Evolutionary conservation across 2,888 invertebrate genomes (phyloP).

Genomic region (Saturnia japonica): DNA sequence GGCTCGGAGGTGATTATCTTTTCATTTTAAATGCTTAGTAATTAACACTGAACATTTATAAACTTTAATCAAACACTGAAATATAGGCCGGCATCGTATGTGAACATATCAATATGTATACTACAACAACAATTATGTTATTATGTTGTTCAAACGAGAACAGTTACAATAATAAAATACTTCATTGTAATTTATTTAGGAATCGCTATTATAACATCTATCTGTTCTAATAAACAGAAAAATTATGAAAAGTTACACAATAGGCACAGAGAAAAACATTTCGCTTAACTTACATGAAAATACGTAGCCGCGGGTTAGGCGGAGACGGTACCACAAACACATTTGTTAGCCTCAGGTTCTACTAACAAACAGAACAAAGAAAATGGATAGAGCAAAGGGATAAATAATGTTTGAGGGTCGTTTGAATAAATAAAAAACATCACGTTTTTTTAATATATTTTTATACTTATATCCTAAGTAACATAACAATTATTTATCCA

Average conservation of each 20-base stretch:
- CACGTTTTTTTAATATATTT: neutral
- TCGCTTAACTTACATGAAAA: slow-evolving; percentile 48
- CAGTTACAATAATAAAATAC: neutral
- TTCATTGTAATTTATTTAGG: neutral
- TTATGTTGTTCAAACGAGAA: neutral
- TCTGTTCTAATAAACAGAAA: slow-evolving; percentile 22
- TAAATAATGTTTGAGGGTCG: slow-evolving; percentile 58
- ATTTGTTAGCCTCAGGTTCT: slow-evolving; percentile 58
- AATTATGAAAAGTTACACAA: slow-evolving; percentile 45
- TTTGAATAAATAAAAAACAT: slow-evolving; percentile 40
- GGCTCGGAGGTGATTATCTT: no score
- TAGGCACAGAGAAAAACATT: slow-evolving; percentile 43
- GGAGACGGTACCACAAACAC: slow-evolving; percentile 55
- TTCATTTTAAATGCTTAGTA: no score
- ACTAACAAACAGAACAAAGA: slow-evolving; percentile 63
- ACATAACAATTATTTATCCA: neutral
- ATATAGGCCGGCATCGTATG: no score
- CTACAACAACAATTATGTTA: neutral
- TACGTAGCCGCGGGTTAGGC: slow-evolving; percentile 43
- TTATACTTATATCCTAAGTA: neutral
- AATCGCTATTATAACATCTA: neutral
- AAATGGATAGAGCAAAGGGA: slow-evolving; percentile 60
- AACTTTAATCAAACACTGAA: no score
- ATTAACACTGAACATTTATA: no score
- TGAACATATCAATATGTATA: neutral